phyloP scores from a whole-genome alignment of 1,140 invertebrate species.

The Drosophila repletoides region DNA sequence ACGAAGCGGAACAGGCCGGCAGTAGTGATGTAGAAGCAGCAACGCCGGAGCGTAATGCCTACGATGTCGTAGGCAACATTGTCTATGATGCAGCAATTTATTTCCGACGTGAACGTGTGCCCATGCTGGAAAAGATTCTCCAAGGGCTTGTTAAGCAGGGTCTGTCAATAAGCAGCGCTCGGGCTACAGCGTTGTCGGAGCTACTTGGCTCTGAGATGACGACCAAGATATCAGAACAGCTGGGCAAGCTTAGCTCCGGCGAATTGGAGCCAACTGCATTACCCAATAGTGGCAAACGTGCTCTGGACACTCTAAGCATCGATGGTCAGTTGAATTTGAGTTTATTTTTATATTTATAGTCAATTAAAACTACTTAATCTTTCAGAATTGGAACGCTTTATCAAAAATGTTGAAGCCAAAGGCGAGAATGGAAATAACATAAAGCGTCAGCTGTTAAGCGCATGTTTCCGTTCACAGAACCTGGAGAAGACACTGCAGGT shows the following conservation, averaged over 20 bases:
- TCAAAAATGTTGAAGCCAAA: constrained; percentile 83
- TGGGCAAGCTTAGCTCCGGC: constrained; percentile 86
- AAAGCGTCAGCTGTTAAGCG: constrained; percentile 85
- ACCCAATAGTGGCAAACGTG: constrained; percentile 68
- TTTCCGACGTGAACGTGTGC: constrained; percentile 57
- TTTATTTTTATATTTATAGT: too few species aligned
- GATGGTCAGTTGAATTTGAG: constrained; percentile 62
- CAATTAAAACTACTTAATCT: not conserved
- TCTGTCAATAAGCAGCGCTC: constrained; percentile 85
- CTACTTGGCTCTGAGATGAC: constrained; percentile 86
- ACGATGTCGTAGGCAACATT: constrained; percentile 83
- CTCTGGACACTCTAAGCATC: constrained; percentile 57
- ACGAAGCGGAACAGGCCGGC: constrained; percentile 19
- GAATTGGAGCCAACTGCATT: constrained; percentile 84
- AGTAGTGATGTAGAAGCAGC: constrained; percentile 6
- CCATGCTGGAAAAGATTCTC: constrained; percentile 82
- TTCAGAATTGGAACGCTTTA: constrained; percentile 83
- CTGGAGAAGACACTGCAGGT: constrained; percentile 85
- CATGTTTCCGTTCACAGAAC: constrained; percentile 86
- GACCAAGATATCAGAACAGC: constrained; percentile 84
- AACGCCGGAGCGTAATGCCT: not conserved
- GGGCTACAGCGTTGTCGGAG: constrained; percentile 85
- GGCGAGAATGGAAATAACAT: constrained; percentile 83
- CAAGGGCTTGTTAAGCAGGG: constrained; percentile 85
- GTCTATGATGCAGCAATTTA: constrained; percentile 82